These are phyloP conservation scores for Amazona ochrocephala DNA, from an alignment of 2,797 vertebrate species.

Conservation along the genomic window DNA sequence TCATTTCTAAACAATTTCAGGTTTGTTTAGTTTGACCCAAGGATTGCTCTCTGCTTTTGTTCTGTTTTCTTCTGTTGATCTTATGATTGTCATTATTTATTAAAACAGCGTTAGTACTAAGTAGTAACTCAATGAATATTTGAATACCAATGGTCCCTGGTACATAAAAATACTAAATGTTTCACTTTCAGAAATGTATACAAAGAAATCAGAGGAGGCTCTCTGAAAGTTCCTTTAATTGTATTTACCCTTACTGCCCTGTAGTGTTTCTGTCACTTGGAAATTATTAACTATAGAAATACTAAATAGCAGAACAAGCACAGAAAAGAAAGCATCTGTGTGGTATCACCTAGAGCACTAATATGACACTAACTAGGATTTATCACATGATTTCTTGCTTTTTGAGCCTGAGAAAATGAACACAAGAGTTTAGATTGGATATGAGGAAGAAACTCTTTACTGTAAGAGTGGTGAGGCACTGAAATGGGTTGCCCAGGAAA, in stretches of 20 bases:
- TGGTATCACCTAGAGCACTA: not conserved
- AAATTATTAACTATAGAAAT: not conserved
- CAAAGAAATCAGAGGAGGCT: not conserved
- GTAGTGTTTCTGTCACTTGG: not conserved
- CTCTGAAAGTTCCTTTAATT: not conserved
- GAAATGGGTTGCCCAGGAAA: too few species aligned
- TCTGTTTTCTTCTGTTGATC: not conserved
- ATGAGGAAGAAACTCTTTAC: too few species aligned
- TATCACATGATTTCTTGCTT: not conserved
- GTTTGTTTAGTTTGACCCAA: not conserved
- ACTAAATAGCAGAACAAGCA: not conserved
- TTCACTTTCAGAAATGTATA: not conserved
- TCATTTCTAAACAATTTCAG: not conserved
- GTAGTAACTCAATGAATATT: not conserved
- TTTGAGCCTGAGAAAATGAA: not conserved
- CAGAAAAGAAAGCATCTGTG: not conserved
- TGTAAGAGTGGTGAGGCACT: too few species aligned
- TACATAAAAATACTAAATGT: not conserved
- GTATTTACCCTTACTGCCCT: not conserved
- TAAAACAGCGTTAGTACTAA: not conserved
- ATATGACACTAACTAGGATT: not conserved
- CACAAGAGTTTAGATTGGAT: not conserved
- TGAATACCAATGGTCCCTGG: not conserved
- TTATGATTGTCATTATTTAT: not conserved
- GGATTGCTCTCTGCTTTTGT: not conserved